These are phyloP conservation scores for Caenorhabditis sp. DNA, from an alignment of 2,888 invertebrate species.

Conservation along the genomic window DNA sequence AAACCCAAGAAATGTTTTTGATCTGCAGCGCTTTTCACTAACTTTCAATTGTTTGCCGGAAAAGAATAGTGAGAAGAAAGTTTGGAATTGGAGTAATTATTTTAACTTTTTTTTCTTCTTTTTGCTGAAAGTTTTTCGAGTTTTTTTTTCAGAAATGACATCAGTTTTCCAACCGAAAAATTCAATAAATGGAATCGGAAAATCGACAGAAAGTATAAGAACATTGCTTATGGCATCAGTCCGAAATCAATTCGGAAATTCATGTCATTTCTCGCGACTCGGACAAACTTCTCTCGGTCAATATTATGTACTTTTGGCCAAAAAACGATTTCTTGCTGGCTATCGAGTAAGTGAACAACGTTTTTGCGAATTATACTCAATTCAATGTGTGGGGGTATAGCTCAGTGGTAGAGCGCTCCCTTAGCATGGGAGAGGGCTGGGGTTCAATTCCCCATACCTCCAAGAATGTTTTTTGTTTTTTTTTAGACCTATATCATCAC, in stretches of 20 bases:
- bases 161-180: slow-evolving; percentile 12
- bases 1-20: neutral
- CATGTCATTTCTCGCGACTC: slow-evolving; percentile 29
- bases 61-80: slow-evolving; percentile 26
- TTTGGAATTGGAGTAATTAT: slow-evolving; percentile 12
- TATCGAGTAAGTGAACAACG: slow-evolving; percentile 28
- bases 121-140: slow-evolving; percentile 6
- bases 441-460: slow-evolving; percentile 64
- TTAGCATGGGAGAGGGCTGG: slow-evolving; percentile 66
- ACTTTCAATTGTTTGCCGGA: no score
- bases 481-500: slow-evolving; percentile 50
- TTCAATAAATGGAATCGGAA: slow-evolving; percentile 13
- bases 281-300: slow-evolving; percentile 47
- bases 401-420: slow-evolving; percentile 68
- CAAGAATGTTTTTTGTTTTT: slow-evolving; percentile 26
- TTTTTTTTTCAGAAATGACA: slow-evolving; percentile 11
- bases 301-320: slow-evolving; percentile 40
- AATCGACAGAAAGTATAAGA: slow-evolving; percentile 9
- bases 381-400: slow-evolving; percentile 52
- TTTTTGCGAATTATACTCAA: neutral
- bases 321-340: slow-evolving; percentile 43
- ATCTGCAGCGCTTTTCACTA: no score
- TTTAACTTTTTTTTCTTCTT: slow-evolving; percentile 7
- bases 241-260: slow-evolving; percentile 32
- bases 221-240: slow-evolving; percentile 24